phyloP scores from a whole-genome alignment of 23 tunicate genomes.

The Phallusia fumigata region DNA sequence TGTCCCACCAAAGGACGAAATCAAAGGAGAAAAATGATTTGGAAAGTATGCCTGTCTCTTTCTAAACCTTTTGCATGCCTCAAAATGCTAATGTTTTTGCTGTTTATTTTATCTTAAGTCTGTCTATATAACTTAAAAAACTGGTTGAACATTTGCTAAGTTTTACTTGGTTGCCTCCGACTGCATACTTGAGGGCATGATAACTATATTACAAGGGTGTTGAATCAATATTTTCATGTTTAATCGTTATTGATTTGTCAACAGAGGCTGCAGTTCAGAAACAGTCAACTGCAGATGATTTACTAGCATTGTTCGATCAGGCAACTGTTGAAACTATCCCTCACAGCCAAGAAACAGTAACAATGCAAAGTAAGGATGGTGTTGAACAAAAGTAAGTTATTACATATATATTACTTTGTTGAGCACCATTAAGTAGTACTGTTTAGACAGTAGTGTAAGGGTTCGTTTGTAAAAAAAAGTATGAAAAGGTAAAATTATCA shows the following conservation, averaged over 20 bases:
- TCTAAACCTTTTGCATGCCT: neutral
- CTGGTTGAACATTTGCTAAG: no score
- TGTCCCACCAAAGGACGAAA: neutral
- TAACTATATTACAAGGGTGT: no score
- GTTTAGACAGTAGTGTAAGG: neutral
- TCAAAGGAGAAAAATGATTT: neutral
- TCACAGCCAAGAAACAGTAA: neutral
- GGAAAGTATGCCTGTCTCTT: neutral
- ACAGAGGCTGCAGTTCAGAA: neutral
- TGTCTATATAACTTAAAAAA: no score
- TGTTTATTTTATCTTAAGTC: no score
- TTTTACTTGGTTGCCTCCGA: no score
- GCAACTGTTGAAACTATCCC: slow-evolving; percentile 3
- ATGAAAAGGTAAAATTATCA: no score
- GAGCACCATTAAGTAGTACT: neutral
- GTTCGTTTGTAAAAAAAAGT: no score
- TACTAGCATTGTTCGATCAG: slow-evolving; percentile 54
- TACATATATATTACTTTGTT: neutral
- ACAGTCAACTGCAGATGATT: slow-evolving; percentile 38
- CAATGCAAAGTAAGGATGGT: no score
- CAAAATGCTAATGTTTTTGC: no score
- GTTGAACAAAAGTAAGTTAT: neutral
- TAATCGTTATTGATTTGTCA: neutral
- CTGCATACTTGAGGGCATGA: no score
- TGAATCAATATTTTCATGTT: no score